Percentiles rank a stretch among this genome's conserved stretches.
These are phyloP conservation scores for Psammodynastes pulverulentus DNA, from an alignment of 2,113 vertebrate genomes.

Conservation along the genomic window DNA sequence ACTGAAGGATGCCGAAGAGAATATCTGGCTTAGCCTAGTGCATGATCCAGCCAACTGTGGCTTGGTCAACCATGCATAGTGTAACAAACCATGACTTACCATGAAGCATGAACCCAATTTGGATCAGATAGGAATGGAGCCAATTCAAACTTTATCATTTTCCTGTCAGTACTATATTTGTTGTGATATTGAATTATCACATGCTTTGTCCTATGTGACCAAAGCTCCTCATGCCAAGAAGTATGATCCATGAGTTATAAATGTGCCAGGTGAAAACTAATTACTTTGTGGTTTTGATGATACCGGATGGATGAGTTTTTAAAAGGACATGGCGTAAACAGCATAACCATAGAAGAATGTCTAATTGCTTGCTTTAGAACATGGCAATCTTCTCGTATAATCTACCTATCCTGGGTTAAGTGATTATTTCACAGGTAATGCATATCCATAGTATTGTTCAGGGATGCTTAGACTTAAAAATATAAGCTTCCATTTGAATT, in stretches of 20 bases:
- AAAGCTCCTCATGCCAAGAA: background rate
- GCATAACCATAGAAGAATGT: background rate
- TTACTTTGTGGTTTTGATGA: background rate
- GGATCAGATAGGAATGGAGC: background rate
- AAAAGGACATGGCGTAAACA: background rate
- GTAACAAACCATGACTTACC: background rate
- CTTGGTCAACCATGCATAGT: background rate
- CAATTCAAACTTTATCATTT: background rate
- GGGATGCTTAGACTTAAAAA: background rate
- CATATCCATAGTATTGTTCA: background rate
- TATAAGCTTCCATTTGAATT: background rate
- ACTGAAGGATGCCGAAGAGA: too few relatives aligned
- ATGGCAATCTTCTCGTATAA: background rate
- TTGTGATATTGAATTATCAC: background rate
- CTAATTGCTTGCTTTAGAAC: constrained; percentile 9
- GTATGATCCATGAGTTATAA: background rate
- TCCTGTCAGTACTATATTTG: too few relatives aligned
- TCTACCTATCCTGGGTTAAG: background rate
- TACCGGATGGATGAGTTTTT: background rate
- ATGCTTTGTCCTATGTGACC: background rate
- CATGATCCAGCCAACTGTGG: background rate
- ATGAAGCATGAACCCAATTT: background rate
- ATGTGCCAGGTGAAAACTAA: background rate
- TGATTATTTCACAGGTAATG: background rate
- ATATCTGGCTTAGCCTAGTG: background rate